Percentiles rank a stretch among this genome's conserved stretches.
These are phyloP conservation scores for Bubo scandiacus DNA, from an alignment of 2,113 vertebrate species.

Conservation along the genomic window DNA sequence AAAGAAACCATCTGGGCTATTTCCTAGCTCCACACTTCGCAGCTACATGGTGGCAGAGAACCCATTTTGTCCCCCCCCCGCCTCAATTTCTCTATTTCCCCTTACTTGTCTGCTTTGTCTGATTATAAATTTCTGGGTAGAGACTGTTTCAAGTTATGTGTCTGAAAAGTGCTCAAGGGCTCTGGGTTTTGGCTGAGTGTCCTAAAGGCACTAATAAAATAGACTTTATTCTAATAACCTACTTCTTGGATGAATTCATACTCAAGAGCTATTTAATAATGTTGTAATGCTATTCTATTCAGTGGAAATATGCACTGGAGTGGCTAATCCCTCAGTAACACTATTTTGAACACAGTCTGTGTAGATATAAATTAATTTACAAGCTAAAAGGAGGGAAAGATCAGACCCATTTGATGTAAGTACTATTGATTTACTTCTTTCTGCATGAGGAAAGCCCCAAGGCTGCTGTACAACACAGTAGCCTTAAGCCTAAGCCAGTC, in stretches of 20 bases:
- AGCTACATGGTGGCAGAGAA: not conserved
- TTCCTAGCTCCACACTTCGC: not conserved
- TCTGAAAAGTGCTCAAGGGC: not conserved
- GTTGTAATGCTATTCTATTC: not conserved
- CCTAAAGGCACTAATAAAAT: conserved; percentile 19
- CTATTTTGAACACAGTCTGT: not conserved
- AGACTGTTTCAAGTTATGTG: not conserved
- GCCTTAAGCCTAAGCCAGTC: not conserved
- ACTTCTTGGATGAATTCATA: conserved; percentile 8
- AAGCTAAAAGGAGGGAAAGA: not conserved
- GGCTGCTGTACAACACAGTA: not conserved
- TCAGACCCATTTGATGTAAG: not conserved
- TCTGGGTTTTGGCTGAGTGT: not conserved
- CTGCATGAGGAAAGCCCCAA: not conserved
- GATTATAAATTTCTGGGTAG: not conserved
- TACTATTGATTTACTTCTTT: not conserved
- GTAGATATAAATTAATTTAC: not conserved
- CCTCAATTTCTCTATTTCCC: not conserved
- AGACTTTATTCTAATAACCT: conserved; percentile 11
- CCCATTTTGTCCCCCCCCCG: not conserved
- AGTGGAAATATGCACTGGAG: not conserved
- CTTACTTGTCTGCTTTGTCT: not conserved
- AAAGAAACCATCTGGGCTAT: conserved; percentile 27
- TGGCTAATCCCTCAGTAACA: not conserved
- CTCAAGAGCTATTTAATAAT: conserved; percentile 16